Base-by-base conservation (phyloP, 2,113 vertebrate genomes). In the Pedetes capensis region DNA sequence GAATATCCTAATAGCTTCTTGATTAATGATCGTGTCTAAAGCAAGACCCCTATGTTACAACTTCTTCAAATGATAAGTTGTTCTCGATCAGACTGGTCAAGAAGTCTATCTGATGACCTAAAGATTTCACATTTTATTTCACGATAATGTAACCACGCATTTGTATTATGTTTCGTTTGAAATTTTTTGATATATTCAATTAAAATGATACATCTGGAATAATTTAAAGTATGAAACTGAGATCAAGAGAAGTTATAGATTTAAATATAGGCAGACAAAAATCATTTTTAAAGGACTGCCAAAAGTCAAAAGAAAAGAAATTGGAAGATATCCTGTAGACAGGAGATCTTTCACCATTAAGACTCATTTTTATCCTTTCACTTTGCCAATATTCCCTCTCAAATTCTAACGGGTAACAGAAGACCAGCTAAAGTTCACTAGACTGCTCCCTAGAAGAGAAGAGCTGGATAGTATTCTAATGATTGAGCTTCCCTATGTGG, bases 151-250 rank as follows among this genome's bases (percentile, higher is more conserved):
- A 55, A 89, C 44, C 79, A 89, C 25, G 78, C 12, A 44, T 83
- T 53, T 37, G 63, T 47, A 20, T 79, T 37, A 61, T 44, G 57
- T 44, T 84, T 87, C 78, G 89, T 89, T 87, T n/a, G 11, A 74
- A 75, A 66, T 85, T n/a, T 32, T 68, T 76, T 84, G 79, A 59
- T 69, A 69, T 29, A 68, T 25, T 92, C 42, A 78, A 69, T 93
- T 88, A 63, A 95, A 93, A 72, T 29, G 39, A 85, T 88, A 14
- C 57, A 90, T n/a, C 76, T 66, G 18, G 66, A 74, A 66, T 91
- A 55, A 69, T 34, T 92, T 39, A 55, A 95, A 85, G 29, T 79
- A 79, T 61, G 51, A 89, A 95, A 84, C 5, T 49, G 23, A 39
- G 72, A 93, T 93, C 57, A 81, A 81, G 57, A 81, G 66, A 71